Conservation (phyloP, 2,113 vertebrate genomes). For the Chiloscyllium plagiosum region DNA sequence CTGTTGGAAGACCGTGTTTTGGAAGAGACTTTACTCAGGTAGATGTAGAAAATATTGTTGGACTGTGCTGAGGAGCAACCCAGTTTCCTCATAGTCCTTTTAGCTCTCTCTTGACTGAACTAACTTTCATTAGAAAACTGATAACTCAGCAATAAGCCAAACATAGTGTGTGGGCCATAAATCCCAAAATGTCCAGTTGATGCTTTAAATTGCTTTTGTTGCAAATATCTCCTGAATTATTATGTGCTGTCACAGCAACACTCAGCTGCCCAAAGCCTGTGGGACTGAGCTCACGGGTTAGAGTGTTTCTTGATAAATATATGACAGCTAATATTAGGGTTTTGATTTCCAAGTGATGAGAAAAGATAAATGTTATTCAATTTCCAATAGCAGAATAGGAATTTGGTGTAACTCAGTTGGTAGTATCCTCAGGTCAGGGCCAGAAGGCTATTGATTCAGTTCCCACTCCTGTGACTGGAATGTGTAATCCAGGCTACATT, state of each 20-base stretch:
- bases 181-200: not conserved
- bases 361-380: not conserved
- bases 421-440: not conserved
- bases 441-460: not conserved
- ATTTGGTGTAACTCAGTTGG: not conserved
- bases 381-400: not conserved
- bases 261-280: not conserved
- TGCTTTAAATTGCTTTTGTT: not conserved
- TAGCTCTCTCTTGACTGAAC: not conserved
- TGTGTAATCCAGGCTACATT: not conserved
- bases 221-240: not conserved
- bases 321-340: not conserved
- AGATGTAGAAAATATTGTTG: too few relatives aligned
- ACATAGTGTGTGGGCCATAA: not conserved
- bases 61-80: too few relatives aligned
- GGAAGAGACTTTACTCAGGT: too few relatives aligned
- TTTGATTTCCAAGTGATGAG: not conserved
- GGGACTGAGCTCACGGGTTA: not conserved
- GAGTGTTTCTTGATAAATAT: not conserved
- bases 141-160: not conserved
- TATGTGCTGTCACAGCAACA: not conserved
- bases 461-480: not conserved
- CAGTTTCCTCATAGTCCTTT: not conserved
- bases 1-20: too few relatives aligned
- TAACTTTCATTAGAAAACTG: not conserved